Conservation (phyloP, 2,797 vertebrate genomes). For the Phylloscopus collybita region DNA sequence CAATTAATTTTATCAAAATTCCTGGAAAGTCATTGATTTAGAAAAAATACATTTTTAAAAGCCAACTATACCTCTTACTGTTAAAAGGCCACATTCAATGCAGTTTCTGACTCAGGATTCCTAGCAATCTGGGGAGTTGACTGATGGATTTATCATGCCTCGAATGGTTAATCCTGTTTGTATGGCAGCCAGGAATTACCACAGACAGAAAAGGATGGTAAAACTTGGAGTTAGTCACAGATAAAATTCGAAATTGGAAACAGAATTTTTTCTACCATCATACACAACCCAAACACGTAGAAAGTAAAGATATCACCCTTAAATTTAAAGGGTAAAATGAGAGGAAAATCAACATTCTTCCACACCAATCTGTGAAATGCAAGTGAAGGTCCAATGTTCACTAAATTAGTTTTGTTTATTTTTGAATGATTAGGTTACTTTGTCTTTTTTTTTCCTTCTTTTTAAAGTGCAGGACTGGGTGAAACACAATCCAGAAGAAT, state of each 20-base stretch:
- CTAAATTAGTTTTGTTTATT: neutral
- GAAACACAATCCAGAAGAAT: neutral
- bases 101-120: neutral
- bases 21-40: neutral
- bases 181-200: neutral
- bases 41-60: neutral
- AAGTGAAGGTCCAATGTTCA: neutral
- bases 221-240: neutral
- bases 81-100: neutral
- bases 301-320: neutral
- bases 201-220: neutral
- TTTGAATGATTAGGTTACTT: neutral
- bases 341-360: neutral
- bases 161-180: neutral
- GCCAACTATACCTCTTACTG: neutral
- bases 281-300: neutral
- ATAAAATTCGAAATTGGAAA: conserved; percentile 32
- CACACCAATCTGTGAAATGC: neutral
- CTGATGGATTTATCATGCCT: neutral
- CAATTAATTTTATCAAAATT: neutral
- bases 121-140: neutral
- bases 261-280: neutral
- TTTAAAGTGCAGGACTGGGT: neutral
- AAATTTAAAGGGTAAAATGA: neutral
- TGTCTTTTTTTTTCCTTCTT: neutral